These are phyloP conservation scores for Nothobranchius kuhntae DNA, from an alignment of 2,113 vertebrate genomes.

Conservation along the genomic window DNA sequence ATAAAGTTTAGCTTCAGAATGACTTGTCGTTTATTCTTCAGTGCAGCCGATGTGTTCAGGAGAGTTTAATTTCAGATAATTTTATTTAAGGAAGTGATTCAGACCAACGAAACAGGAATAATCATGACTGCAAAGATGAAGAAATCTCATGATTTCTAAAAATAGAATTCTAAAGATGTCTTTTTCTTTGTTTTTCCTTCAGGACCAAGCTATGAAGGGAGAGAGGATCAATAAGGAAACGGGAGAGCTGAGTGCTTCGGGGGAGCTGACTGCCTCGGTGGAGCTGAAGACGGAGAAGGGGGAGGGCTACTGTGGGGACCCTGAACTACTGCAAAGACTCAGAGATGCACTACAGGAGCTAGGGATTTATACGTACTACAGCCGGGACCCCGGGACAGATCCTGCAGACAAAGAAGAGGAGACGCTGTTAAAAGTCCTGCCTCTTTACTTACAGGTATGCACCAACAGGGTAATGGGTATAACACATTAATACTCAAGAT, in stretches of 20 bases:
- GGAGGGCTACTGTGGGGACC: slow-evolving; percentile 29
- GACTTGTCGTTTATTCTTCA: not conserved
- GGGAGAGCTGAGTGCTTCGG: slow-evolving; percentile 75
- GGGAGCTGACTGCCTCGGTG: slow-evolving; percentile 62
- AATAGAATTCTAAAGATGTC: not conserved
- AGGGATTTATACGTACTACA: slow-evolving; percentile 22
- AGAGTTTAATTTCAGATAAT: slow-evolving; percentile 3
- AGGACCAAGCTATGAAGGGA: slow-evolving; percentile 54
- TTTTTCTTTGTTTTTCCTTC: not conserved
- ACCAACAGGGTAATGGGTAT: not conserved
- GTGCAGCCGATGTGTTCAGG: slow-evolving; percentile 2
- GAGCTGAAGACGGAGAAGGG: slow-evolving; percentile 50
- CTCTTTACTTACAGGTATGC: slow-evolving; percentile 77
- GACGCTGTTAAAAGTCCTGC: slow-evolving; percentile 57
- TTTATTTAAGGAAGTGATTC: slow-evolving; percentile 12
- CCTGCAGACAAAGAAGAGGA: slow-evolving; percentile 45
- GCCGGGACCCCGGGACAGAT: slow-evolving; percentile 17
- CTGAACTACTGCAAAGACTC: slow-evolving; percentile 48
- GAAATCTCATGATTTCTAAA: not conserved
- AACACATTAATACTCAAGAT: not conserved
- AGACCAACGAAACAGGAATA: slow-evolving; percentile 2
- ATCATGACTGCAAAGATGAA: not conserved
- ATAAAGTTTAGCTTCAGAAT: not conserved
- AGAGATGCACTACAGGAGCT: slow-evolving; percentile 65
- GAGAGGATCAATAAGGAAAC: slow-evolving; percentile 78